These are phyloP conservation scores for Holacanthella duospinosa DNA, from an alignment of 2,888 invertebrate species.

Conservation along the genomic window DNA sequence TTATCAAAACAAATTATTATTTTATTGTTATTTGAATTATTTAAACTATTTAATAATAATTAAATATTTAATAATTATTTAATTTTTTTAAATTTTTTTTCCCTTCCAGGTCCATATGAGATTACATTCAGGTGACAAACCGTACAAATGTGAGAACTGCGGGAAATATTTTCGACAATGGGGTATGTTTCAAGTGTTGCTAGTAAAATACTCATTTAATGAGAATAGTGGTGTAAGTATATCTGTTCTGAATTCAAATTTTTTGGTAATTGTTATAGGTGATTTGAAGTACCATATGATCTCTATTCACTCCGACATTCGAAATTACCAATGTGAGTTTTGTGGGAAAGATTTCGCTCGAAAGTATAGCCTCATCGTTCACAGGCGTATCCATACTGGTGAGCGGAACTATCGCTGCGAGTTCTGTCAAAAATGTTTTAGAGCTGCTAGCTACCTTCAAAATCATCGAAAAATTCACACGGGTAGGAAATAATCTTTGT, in stretches of 20 bases:
- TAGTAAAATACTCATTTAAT: not conserved
- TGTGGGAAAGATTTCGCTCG: slow-evolving; percentile 68
- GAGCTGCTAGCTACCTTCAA: slow-evolving; percentile 73
- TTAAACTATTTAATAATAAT: no score
- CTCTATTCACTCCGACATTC: slow-evolving; percentile 67
- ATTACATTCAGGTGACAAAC: slow-evolving; percentile 72
- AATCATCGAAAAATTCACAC: slow-evolving; percentile 77
- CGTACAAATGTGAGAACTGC: slow-evolving; percentile 70
- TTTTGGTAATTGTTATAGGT: not conserved
- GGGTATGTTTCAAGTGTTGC: slow-evolving; percentile 60
- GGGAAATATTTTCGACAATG: slow-evolving; percentile 71
- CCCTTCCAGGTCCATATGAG: slow-evolving; percentile 65
- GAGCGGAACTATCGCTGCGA: slow-evolving; percentile 79
- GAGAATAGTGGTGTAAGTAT: no score
- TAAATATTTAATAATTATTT: no score
- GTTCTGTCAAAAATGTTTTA: slow-evolving; percentile 68
- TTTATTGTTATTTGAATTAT: no score
- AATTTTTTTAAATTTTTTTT: slow-evolving; percentile 22
- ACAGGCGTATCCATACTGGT: slow-evolving; percentile 74
- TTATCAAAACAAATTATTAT: no score
- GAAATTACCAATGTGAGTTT: slow-evolving; percentile 51
- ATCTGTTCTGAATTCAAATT: no score
- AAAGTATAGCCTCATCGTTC: slow-evolving; percentile 74
- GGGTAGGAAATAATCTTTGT: no score
- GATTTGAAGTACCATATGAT: slow-evolving; percentile 48